These are phyloP conservation scores for Hyles lineata DNA, from an alignment of 2,888 invertebrate species.

Conservation along the genomic window DNA sequence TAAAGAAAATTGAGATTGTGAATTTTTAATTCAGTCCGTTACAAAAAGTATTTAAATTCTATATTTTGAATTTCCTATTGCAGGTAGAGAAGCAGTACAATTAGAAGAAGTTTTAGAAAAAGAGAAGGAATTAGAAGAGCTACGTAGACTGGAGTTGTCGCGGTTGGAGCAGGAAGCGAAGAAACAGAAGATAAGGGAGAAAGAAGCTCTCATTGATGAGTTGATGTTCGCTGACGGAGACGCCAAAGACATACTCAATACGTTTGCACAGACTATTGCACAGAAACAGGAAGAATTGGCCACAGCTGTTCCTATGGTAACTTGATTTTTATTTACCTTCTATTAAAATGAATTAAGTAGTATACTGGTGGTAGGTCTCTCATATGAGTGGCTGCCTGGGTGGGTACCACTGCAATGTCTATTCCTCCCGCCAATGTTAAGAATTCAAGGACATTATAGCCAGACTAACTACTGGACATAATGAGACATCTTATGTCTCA, in stretches of 20 bases:
- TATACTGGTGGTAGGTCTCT: too few species aligned
- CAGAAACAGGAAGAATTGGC: slow-evolving; percentile 86
- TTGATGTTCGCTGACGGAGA: slow-evolving; percentile 96
- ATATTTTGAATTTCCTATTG: slow-evolving; percentile 27
- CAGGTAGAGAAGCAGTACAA: slow-evolving; percentile 92
- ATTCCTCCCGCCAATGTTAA: too few species aligned
- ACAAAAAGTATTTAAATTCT: too few species aligned
- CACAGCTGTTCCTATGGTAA: slow-evolving; percentile 76
- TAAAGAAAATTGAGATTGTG: too few species aligned
- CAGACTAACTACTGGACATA: too few species aligned
- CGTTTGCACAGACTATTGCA: slow-evolving; percentile 90
- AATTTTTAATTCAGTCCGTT: too few species aligned
- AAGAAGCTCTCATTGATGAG: slow-evolving; percentile 97
- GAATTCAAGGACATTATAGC: too few species aligned
- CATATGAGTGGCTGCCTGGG: too few species aligned
- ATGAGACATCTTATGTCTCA: too few species aligned
- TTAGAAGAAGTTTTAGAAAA: slow-evolving; percentile 93
- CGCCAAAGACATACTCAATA: slow-evolving; percentile 93
- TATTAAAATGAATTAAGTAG: too few species aligned
- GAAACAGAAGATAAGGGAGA: slow-evolving; percentile 92
- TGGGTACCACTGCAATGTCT: too few species aligned
- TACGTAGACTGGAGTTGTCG: slow-evolving; percentile 88
- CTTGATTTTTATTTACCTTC: background rate
- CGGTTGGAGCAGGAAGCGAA: slow-evolving; percentile 89
- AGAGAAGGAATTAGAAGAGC: slow-evolving; percentile 91